Evolutionary conservation across 1,140 invertebrate species (phyloP).

Genomic region (Acyrthosiphon pisum): DNA sequence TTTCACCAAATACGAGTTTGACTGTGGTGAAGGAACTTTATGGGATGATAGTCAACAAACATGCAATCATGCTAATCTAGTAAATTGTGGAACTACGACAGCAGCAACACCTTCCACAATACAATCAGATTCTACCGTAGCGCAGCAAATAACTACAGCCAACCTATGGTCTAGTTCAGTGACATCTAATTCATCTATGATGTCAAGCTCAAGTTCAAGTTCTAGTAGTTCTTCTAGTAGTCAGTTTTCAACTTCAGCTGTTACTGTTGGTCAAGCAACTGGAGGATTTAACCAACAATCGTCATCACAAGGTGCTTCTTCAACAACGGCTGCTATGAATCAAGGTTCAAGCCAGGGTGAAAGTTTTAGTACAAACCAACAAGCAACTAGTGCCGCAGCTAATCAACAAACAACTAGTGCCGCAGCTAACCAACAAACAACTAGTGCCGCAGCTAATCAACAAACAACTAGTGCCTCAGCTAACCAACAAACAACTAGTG

Average conservation of each 20-base stretch:
- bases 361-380: conserved; percentile 17
- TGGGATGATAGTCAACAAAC: conserved; percentile 70
- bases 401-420: conserved; percentile 28
- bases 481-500: conserved; percentile 55
- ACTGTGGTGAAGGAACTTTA: conserved; percentile 71
- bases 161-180: conserved; percentile 35
- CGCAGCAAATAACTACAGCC: conserved; percentile 55
- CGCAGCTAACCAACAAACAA: conserved; percentile 3
- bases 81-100: conserved; percentile 33
- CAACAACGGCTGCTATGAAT: conserved; percentile 52
- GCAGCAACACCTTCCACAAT: conserved; percentile 51
- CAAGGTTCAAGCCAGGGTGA: not conserved
- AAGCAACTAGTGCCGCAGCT: not conserved
- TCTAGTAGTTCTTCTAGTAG: conserved; percentile 48
- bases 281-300: conserved; percentile 57
- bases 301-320: conserved; percentile 47
- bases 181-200: conserved; percentile 24
- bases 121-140: conserved; percentile 53
- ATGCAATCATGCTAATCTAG: conserved; percentile 70
- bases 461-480: conserved; percentile 24
- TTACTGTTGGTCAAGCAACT: not conserved
- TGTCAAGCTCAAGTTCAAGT: conserved; percentile 47
- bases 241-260: conserved; percentile 27
- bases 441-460: not conserved
- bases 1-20: conserved; percentile 70